Base-by-base conservation (phyloP, 1,140 invertebrate genomes). In the Popillia japonica region DNA sequence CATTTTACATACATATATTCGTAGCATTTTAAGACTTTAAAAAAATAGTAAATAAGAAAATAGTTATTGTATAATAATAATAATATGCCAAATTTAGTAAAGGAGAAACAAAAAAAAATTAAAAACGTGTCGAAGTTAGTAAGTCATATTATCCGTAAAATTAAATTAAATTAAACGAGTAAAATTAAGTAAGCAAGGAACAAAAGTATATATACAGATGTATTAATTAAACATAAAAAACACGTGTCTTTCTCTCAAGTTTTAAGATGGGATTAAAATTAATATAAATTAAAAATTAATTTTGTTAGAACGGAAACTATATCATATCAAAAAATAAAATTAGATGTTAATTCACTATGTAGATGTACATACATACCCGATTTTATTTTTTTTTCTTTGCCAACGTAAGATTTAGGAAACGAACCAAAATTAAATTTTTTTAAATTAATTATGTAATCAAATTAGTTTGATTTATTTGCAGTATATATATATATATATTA, bases 251-350 rank as follows among this genome's bases (percentile, higher is more conserved):
- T 48, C n/a, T 48, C n/a, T 17, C n/a, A 48, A 48, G n/a, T 48
- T 10, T 14, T 14, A 14, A 48, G 44, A 48, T 14, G 44, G n/a
- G n/a, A 14, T 10, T 17, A 48, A 48, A 48, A 48, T 27, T 68
- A 22, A 6, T 55, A 14, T 14, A 68, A 3, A 10, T 68, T 27
- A 68, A 68, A 10, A 68, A 68, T 27, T 22, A 64, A 23, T 17
- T 22, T 20, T 23, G 8, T 68, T n/a, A 68, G 7, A 68, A 68
- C 20, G 20, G 44, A 20, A 17, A 55, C 48, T 55, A 55, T 55
- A 68, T 68, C 61, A 68, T 68, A 68, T 68, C 61, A 64, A 68
- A 68, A 68, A 68, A 20, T 20, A 64, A 8, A 68, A 68, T 68
- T 23, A 68, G 11, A 10, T 23, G 6, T 0, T 27, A 68, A 68